Conservation (phyloP, 2,888 invertebrate species). For the Branchellion lobata region DNA sequence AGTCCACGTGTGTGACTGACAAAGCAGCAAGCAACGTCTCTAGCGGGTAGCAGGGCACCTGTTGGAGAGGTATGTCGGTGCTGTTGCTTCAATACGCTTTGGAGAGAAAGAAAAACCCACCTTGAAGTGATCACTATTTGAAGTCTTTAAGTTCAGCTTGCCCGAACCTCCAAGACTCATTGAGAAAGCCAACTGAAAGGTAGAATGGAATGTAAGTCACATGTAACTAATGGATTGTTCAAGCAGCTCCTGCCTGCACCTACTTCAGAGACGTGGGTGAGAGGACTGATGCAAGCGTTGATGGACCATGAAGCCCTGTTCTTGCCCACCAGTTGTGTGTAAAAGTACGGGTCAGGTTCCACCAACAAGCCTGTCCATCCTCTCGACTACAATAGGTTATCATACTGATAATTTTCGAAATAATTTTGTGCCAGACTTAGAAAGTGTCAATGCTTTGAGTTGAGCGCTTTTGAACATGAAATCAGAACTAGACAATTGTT, state of each 20-base stretch:
- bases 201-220: neutral
- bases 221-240: too few relatives aligned
- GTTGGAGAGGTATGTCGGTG: neutral
- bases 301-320: slow-evolving; percentile 68
- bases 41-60: slow-evolving; percentile 79
- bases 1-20: slow-evolving; percentile 71
- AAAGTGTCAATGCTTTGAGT: too few relatives aligned
- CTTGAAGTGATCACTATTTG: neutral
- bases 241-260: neutral
- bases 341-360: slow-evolving; percentile 74
- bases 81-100: too few relatives aligned
- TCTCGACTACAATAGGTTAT: slow-evolving; percentile 66
- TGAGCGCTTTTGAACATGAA: too few relatives aligned
- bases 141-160: too few relatives aligned
- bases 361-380: slow-evolving; percentile 42
- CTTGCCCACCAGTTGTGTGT: slow-evolving; percentile 69
- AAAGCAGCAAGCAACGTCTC: slow-evolving; percentile 78
- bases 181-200: neutral
- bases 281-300: slow-evolving; percentile 77
- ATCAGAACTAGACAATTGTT: too few relatives aligned
- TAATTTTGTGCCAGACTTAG: too few relatives aligned
- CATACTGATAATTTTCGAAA: too few relatives aligned
- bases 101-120: too few relatives aligned
- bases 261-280: slow-evolving; percentile 31
- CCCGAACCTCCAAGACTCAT: neutral